phyloP scores from a whole-genome alignment of 2,797 vertebrate genomes.

The Darevskia nairensis region DNA sequence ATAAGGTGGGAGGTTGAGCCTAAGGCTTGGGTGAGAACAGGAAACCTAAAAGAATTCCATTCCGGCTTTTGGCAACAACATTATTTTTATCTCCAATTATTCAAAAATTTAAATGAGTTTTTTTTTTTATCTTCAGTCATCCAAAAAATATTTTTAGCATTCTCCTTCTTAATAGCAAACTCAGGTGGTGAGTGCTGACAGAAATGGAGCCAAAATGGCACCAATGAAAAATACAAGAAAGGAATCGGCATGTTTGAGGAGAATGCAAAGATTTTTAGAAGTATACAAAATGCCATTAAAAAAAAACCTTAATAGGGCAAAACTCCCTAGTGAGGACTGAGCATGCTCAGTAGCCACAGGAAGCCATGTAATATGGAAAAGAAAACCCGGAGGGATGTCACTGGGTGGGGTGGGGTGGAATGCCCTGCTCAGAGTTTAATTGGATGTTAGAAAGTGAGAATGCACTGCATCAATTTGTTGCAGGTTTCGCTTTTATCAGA shows the following conservation, averaged over 20 bases:
- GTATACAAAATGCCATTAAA: not conserved
- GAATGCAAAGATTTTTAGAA: not conserved
- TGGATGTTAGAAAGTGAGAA: too few species aligned
- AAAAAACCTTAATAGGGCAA: not conserved
- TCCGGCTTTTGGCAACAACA: slow-evolving; percentile 25
- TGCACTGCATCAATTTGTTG: too few species aligned
- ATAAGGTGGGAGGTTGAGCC: not conserved
- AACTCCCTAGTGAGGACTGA: not conserved
- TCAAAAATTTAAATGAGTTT: not conserved
- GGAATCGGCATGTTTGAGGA: not conserved
- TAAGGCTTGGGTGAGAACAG: not conserved
- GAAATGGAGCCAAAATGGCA: not conserved
- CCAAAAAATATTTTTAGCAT: not conserved
- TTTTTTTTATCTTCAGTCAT: too few species aligned
- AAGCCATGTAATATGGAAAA: not conserved
- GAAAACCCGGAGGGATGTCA: not conserved
- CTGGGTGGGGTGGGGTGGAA: not conserved
- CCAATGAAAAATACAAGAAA: not conserved
- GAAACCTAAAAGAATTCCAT: slow-evolving; percentile 23
- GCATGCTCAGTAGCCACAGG: not conserved
- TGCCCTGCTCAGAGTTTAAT: not conserved
- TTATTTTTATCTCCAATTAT: not conserved
- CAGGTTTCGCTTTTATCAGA: too few species aligned
- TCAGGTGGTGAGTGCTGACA: not conserved
- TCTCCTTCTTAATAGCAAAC: not conserved